A percentile compares a stretch with the other conserved stretches of the same genome.
Evolutionary conservation across 2,797 vertebrate species (phyloP).

Genomic region (Falco cherrug): DNA sequence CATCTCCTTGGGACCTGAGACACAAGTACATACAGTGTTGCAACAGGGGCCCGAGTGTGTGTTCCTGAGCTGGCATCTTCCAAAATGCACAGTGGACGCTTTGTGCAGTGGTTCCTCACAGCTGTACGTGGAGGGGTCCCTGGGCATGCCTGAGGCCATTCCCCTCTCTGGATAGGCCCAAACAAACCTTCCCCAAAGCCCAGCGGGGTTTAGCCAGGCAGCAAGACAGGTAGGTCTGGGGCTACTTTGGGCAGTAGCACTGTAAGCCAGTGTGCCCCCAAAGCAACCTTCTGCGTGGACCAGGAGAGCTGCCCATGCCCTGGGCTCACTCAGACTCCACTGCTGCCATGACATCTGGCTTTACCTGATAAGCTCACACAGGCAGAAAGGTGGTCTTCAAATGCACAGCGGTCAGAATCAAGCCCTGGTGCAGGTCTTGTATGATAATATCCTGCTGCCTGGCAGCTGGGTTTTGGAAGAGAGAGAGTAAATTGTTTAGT

Average conservation of each 20-base stretch:
- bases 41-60: accelerated
- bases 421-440: not conserved
- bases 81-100: accelerated
- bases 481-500: not conserved
- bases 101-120: not conserved
- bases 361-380: not conserved
- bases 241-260: not conserved
- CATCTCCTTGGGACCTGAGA: not conserved
- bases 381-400: not conserved
- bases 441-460: not conserved
- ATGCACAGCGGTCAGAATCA: accelerated
- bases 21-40: accelerated
- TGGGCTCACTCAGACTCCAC: accelerated
- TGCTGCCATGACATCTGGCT: not conserved
- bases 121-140: accelerated
- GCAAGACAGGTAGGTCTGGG: not conserved
- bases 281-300: not conserved
- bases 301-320: not conserved
- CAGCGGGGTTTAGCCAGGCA: not conserved
- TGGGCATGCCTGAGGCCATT: not conserved
- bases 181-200: not conserved
- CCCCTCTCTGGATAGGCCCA: not conserved
- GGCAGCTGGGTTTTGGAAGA: not conserved
- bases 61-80: not conserved
- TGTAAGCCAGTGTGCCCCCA: not conserved